Evolutionary conservation across 2,113 vertebrate genomes (phyloP), one percentile per base, ranked within the genome.

Genomic region (Cinclus mexicanus): DNA sequence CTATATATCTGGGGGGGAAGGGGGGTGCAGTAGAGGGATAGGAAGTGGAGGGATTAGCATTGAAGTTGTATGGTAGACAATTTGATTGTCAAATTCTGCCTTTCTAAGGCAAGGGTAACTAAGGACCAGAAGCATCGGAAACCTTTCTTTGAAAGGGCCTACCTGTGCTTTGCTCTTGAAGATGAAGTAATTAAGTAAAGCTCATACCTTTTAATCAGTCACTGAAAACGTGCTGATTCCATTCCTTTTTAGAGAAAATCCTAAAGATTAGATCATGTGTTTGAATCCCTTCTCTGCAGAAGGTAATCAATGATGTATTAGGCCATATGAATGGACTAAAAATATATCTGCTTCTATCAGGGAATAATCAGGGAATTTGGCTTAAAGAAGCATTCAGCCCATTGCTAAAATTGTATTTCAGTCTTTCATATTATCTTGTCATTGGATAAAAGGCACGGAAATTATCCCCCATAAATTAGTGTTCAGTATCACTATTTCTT

Each of bases 1-100:
- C 21, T 41, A 2, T 33, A 13, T 3, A n/a, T 9, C 25, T 52
- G 3, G 2, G 7, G 21, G 5, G 4, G 1, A 23, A 17, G 4
- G 1, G 8, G 11, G 8, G 3, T 44, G 9, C 4, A 33, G 7
- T n/a, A 14, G 12, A 52, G 29, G 19, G 5, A 7, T 11, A 15
- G 9, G 4, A 8, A 4, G 8, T 59, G 7, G 5, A 22, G 6
- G 6, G 14, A 56, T 81, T 63, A 67, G 59, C 13, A 76, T 72
- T 57, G 47, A 70, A 44, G 2, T 49, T 60, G 6, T 12, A 14
- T 26, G 33, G 23, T 37, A 37, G 35, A 37, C 4, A 67, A 13
- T 44, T 57, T 70, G 16, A 17, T 3, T 35, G 12, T 35, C 22
- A 76, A 82, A 56, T 76, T 82, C 41, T 69, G 17, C 33, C 7